A percentile compares a stretch with the other conserved stretches of the same genome.
phyloP scores from a whole-genome alignment of 2,113 vertebrate genomes.

The Nyctibius bracteatus region DNA sequence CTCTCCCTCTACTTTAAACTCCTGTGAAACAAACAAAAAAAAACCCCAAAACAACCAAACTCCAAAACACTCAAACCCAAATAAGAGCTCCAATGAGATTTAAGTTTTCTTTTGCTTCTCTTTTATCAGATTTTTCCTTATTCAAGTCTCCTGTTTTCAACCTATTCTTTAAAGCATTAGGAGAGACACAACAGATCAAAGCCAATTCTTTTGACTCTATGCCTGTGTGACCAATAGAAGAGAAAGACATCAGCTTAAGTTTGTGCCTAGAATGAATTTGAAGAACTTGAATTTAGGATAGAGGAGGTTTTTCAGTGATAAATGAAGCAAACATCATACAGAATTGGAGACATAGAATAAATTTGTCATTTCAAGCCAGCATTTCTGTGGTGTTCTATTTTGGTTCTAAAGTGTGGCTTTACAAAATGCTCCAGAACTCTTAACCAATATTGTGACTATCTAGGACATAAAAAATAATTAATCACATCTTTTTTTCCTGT shows the following conservation, averaged over 20 bases:
- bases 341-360: background rate
- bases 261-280: background rate
- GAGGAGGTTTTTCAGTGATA: background rate
- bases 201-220: background rate
- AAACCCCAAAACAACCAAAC: background rate
- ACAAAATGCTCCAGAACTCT: background rate
- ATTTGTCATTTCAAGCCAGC: background rate
- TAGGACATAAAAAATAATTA: background rate
- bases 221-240: background rate
- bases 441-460: background rate
- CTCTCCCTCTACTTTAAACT: background rate
- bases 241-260: background rate
- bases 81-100: background rate
- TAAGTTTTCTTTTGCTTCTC: background rate
- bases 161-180: background rate
- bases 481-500: background rate
- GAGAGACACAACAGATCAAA: background rate
- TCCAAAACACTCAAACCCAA: background rate
- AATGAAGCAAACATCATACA: background rate
- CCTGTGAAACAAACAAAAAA: background rate
- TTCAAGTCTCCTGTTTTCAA: background rate
- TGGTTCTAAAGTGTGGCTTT: background rate
- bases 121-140: background rate
- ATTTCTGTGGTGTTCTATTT: background rate
- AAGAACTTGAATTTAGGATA: background rate